Percentiles rank a stretch among this genome's conserved stretches.
Evolutionary conservation across 1,140 invertebrate genomes (phyloP).

Genomic region (Zaprionus camerounensis): DNA sequence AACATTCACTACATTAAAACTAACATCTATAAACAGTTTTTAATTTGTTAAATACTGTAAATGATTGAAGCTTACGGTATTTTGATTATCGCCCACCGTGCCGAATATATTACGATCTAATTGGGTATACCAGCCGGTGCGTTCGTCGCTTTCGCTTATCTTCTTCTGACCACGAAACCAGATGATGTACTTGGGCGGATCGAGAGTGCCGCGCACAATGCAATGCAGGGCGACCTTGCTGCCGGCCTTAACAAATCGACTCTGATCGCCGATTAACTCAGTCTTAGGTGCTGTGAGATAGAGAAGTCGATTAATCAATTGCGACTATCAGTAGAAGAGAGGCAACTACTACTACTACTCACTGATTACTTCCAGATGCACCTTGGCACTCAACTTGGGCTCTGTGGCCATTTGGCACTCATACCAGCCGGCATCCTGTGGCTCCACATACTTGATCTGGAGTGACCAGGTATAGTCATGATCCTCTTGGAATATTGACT

Average conservation of each 20-base stretch:
- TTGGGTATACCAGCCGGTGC: slow-evolving; percentile 80
- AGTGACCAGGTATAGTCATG: slow-evolving; percentile 94
- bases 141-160: slow-evolving; percentile 75
- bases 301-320: background rate
- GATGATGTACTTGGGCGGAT: slow-evolving; percentile 87
- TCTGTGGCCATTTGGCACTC: slow-evolving; percentile 91
- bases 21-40: background rate
- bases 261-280: slow-evolving; percentile 86
- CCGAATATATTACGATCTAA: slow-evolving; percentile 80
- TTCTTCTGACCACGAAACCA: slow-evolving; percentile 90
- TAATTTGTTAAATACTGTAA: background rate
- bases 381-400: slow-evolving; percentile 88
- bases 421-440: slow-evolving; percentile 88
- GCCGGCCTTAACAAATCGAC: slow-evolving; percentile 87
- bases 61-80: slow-evolving; percentile 61
- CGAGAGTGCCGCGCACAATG: slow-evolving; percentile 86
- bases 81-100: slow-evolving; percentile 75
- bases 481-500: slow-evolving; percentile 91
- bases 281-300: slow-evolving; percentile 85
- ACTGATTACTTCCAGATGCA: slow-evolving; percentile 89
- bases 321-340: background rate
- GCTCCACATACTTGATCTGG: slow-evolving; percentile 89
- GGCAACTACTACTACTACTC: slow-evolving; percentile 77
- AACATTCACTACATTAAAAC: no score
- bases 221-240: slow-evolving; percentile 87